phyloP scores from a whole-genome alignment of 2,797 vertebrate genomes.

The Cirrhinus molitorella region DNA sequence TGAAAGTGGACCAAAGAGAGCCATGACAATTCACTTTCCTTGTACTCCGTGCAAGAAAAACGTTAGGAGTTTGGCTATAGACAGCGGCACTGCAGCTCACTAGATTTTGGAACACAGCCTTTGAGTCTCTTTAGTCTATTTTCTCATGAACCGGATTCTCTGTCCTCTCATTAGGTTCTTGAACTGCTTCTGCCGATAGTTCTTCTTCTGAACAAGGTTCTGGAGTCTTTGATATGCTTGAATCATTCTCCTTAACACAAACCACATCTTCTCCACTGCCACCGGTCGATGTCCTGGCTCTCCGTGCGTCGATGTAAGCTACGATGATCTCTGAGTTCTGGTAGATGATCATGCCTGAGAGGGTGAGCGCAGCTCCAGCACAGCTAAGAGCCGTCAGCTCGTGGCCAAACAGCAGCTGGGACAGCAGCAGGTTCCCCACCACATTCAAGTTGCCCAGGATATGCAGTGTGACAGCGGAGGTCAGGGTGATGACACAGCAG shows the following conservation, averaged over 20 bases:
- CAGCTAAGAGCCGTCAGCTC: conserved; percentile 89
- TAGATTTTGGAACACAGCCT: conserved; percentile 35
- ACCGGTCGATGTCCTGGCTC: conserved; percentile 43
- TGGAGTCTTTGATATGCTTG: not conserved
- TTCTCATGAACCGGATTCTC: conserved; percentile 65
- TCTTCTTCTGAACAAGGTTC: conserved; percentile 18
- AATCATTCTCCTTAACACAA: not conserved
- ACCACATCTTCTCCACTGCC: not conserved
- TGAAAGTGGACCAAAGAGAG: conserved; percentile 9
- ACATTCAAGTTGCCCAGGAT: conserved; percentile 93
- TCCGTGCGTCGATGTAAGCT: conserved; percentile 74
- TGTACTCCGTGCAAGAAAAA: not conserved
- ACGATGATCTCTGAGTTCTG: conserved; percentile 90
- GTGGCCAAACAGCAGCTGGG: conserved; percentile 89
- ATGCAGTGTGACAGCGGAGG: conserved; percentile 95
- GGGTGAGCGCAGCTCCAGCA: conserved; percentile 84
- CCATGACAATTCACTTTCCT: not conserved
- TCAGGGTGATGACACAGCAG: conserved; percentile 92
- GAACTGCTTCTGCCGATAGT: not conserved
- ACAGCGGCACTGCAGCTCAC: not conserved
- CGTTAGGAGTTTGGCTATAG: not conserved
- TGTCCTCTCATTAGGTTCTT: conserved; percentile 32
- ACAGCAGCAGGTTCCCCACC: conserved; percentile 93
- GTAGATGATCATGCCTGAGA: conserved; percentile 92
- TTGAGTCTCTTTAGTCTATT: conserved; percentile 66